Evolutionary conservation across 1,140 invertebrate genomes (phyloP), one percentile per base, ranked within the genome.

Genomic region (Dolichoris vasculosae): DNA sequence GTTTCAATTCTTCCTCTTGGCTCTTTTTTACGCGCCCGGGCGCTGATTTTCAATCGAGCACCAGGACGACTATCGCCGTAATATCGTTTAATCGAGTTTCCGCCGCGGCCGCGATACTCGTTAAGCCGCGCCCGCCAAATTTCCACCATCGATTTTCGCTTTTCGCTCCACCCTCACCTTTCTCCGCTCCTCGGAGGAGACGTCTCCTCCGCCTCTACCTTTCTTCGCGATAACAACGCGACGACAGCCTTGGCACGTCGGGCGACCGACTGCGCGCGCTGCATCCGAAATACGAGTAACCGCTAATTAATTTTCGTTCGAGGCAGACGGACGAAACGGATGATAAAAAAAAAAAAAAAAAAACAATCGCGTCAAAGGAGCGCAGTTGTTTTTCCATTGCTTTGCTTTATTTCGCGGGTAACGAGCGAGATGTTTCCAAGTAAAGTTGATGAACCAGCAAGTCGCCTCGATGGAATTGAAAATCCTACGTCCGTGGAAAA

Each of bases 1-100:
- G 90, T 90, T 92, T 91, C 89, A 91, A 92, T 92, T 90, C 90
- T 90, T 89, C 84, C 88, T 88, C 71, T 83, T 81, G 87, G 69
- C 87, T 55, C 82, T 87, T 87, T 87, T 87, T 82, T 71, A 23
- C 26, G 20, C 32, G 38, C 38, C 7, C 35, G 59, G 11, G 20
- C 71, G 32, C 79, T 82, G 32, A 43, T 83, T 77, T 67, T 78
- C 75, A n/a, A 84, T 67, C 2, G 75, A 20, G 20, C 73, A 26
- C 8, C 38, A n/a, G n/a, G 30, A 30, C 26, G 63, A 46, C n/a
- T n/a, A n/a, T 43, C 59, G 0, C 7, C 67, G 67, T 26, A 48
- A 81, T n/a, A 82, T 73, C n/a, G 43, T 40, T 82, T 82, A 73
- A 82, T 82, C 48, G 80, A 59, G 67, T 82, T 73, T 48, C 13